phyloP scores from a whole-genome alignment of 2,113 vertebrate genomes.

The Caranx ignobilis region DNA sequence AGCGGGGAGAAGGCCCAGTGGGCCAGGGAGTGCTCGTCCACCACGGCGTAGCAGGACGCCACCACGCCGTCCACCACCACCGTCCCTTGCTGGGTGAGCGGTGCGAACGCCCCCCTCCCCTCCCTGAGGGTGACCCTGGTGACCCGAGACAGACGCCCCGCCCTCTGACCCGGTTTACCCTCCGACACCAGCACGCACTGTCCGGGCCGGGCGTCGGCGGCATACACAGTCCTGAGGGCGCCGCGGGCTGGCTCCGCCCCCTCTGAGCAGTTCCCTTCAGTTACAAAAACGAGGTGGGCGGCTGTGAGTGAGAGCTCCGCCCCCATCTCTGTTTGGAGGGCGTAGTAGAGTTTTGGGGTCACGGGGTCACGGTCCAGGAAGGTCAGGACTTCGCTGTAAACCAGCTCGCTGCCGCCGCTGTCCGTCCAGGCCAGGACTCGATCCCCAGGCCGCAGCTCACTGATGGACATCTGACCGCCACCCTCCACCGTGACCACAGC shows the following conservation, averaged over 20 bases:
- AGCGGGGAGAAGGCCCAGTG: conserved; percentile 92
- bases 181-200: conserved; percentile 73
- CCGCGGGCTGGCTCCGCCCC: conserved; percentile 34
- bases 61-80: conserved; percentile 91
- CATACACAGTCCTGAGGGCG: conserved; percentile 86
- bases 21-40: conserved; percentile 89
- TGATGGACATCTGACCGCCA: conserved; percentile 82
- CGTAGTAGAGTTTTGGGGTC: conserved; percentile 84
- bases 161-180: conserved; percentile 10
- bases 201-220: conserved; percentile 67
- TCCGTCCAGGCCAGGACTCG: conserved; percentile 87
- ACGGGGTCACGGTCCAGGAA: conserved; percentile 89
- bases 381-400: conserved; percentile 90
- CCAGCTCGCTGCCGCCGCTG: conserved; percentile 73
- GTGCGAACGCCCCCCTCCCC: conserved; percentile 88
- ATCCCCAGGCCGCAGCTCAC: conserved; percentile 87
- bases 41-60: conserved; percentile 91
- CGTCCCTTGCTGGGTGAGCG: conserved; percentile 89
- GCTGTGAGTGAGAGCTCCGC: conserved; percentile 87
- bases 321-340: conserved; percentile 86
- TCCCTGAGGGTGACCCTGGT: conserved; percentile 70
- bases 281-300: conserved; percentile 90
- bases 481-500: conserved; percentile 87
- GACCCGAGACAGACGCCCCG: conserved; percentile 81
- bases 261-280: conserved; percentile 85